Percentiles rank a stretch among this genome's conserved stretches.
Conservation (phyloP, 2,113 vertebrate genomes). For the Poecile atricapillus region DNA sequence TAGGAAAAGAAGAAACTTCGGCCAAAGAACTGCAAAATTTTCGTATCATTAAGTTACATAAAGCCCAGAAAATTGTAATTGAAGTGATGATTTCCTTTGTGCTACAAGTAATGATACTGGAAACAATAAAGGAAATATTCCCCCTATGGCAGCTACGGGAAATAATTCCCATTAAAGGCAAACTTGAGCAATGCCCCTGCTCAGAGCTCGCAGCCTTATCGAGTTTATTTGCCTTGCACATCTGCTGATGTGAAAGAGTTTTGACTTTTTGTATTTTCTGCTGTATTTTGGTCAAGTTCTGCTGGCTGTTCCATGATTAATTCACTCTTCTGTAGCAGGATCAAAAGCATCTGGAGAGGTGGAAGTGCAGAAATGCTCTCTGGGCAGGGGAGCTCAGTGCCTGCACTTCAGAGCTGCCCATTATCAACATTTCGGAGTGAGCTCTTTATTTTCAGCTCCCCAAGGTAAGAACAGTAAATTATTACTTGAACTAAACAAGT, state of each 20-base stretch:
- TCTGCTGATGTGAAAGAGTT: neutral
- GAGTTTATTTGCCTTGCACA: neutral
- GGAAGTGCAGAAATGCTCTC: conserved; percentile 66
- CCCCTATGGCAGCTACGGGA: neutral
- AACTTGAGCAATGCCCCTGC: neutral
- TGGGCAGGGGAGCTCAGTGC: conserved; percentile 65
- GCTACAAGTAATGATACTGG: neutral
- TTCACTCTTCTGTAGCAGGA: conserved; percentile 38
- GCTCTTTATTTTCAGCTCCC: conserved; percentile 70
- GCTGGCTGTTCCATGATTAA: conserved; percentile 39
- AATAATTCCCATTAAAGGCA: neutral
- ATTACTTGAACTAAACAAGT: conserved; percentile 75
- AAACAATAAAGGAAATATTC: neutral
- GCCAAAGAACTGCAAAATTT: neutral
- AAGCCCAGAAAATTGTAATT: conserved; percentile 13
- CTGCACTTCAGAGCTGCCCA: conserved; percentile 68
- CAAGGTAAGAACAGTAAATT: conserved; percentile 75
- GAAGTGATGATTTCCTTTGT: neutral
- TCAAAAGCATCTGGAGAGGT: conserved; percentile 72
- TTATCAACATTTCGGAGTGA: conserved; percentile 68
- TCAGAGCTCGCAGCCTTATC: neutral
- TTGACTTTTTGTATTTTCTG: neutral
- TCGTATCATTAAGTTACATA: neutral
- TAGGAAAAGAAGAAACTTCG: neutral
- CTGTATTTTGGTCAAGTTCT: neutral